Conservation (phyloP, 2,888 invertebrate species). For the Sthenelais limicola region DNA sequence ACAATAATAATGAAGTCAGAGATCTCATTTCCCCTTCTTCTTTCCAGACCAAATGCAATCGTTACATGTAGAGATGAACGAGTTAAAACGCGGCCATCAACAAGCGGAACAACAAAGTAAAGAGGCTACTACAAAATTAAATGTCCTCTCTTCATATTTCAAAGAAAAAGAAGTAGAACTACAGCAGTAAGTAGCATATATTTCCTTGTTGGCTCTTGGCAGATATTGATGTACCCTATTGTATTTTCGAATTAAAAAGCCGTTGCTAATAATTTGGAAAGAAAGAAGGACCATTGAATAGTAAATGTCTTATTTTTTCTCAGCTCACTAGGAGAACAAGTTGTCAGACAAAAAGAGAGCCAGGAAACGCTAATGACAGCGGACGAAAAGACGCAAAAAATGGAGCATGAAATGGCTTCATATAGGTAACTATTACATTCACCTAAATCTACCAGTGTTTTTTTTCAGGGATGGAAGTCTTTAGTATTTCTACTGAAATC, state of each 20-base stretch:
- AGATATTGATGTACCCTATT: no score
- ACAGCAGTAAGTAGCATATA: slow-evolving; percentile 74
- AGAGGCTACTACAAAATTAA: slow-evolving; percentile 87
- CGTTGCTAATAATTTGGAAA: no score
- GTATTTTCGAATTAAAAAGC: no score
- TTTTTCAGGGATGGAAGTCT: no score
- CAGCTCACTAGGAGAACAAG: slow-evolving; percentile 79
- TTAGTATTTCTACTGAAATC: no score
- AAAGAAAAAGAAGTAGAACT: slow-evolving; percentile 90
- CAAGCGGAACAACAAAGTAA: slow-evolving; percentile 81
- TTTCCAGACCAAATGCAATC: slow-evolving; percentile 56
- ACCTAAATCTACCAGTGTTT: no score
- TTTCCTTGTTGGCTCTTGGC: no score
- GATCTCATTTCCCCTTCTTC: neutral
- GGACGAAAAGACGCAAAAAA: slow-evolving; percentile 57
- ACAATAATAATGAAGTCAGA: neutral
- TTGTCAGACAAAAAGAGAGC: slow-evolving; percentile 69
- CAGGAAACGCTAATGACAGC: slow-evolving; percentile 60
- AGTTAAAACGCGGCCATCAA: slow-evolving; percentile 64
- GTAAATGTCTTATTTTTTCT: slow-evolving; percentile 25
- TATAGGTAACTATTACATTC: no score
- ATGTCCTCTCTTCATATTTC: slow-evolving; percentile 90
- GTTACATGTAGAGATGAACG: slow-evolving; percentile 63
- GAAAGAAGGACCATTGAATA: no score
- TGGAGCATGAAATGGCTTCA: slow-evolving; percentile 58